Evolutionary conservation across 1,140 invertebrate genomes (phyloP).

Genomic region (Brachionus calyciflorus): DNA sequence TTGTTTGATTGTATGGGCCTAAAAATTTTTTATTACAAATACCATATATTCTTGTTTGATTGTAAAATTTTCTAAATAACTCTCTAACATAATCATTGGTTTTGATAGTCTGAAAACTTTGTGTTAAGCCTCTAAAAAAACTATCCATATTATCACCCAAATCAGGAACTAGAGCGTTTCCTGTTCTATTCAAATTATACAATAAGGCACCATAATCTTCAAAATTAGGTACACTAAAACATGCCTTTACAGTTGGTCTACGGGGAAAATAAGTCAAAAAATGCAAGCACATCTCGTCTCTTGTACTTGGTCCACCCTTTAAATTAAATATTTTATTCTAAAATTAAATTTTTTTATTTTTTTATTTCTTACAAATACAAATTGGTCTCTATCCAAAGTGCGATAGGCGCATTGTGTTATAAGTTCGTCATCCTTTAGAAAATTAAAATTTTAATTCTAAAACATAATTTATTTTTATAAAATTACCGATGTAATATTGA

Average conservation of each 20-base stretch:
- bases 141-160: background rate
- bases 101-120: background rate
- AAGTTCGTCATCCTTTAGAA: conserved; percentile 17
- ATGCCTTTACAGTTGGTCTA: background rate
- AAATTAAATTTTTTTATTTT: background rate
- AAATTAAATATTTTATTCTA: background rate
- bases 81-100: background rate
- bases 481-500: conserved; percentile 11
- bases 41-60: background rate
- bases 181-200: background rate
- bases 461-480: background rate
- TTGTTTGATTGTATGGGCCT: conserved; percentile 1
- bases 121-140: background rate
- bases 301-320: background rate
- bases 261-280: conserved; percentile 28
- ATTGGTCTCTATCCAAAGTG: background rate
- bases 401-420: conserved; percentile 38
- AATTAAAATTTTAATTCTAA: background rate
- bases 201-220: background rate
- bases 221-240: background rate
- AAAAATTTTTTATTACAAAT: background rate
- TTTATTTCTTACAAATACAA: conserved; percentile 31
- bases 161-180: background rate
- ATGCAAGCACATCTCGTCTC: conserved; percentile 32
- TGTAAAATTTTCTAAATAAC: background rate